Conservation (phyloP, 2,113 vertebrate genomes). For the Ptyas mucosa region DNA sequence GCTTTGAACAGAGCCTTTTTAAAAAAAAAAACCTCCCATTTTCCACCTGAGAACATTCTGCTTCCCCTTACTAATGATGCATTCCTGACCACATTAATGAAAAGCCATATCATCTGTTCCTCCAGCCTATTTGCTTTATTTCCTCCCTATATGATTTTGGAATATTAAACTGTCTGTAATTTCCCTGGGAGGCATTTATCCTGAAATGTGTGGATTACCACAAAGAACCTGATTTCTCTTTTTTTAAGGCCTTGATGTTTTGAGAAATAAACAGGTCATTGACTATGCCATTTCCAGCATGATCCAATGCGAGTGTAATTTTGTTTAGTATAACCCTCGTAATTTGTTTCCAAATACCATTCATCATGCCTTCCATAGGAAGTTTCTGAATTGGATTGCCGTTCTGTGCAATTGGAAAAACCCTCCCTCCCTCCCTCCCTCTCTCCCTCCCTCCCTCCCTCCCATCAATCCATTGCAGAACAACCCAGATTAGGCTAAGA, state of each 20-base stretch:
- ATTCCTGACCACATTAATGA: slow-evolving; percentile 5
- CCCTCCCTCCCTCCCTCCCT: not conserved
- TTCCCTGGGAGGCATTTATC: slow-evolving; percentile 3
- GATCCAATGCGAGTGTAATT: not conserved
- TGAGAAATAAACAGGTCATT: not conserved
- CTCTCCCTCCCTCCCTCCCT: not conserved
- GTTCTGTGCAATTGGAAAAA: not conserved
- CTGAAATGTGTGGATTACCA: not conserved
- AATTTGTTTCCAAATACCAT: fast-evolving
- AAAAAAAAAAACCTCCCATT: not conserved
- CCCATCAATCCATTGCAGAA: not conserved
- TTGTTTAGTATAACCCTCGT: not conserved
- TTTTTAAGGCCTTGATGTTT: not conserved
- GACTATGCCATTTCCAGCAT: not conserved
- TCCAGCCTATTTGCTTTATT: not conserved
- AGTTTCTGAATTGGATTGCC: not conserved
- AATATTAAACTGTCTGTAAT: slow-evolving; percentile 10
- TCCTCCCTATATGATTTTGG: not conserved
- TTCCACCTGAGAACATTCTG: not conserved
- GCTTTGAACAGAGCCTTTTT: not conserved
- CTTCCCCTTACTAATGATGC: not conserved
- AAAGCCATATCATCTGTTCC: not conserved
- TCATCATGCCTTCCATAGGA: fast-evolving
- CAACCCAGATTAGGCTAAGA: not conserved
- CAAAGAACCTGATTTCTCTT: fast-evolving